Base-by-base conservation (phyloP, 2,113 vertebrate genomes). In the Clarias gariepinus region DNA sequence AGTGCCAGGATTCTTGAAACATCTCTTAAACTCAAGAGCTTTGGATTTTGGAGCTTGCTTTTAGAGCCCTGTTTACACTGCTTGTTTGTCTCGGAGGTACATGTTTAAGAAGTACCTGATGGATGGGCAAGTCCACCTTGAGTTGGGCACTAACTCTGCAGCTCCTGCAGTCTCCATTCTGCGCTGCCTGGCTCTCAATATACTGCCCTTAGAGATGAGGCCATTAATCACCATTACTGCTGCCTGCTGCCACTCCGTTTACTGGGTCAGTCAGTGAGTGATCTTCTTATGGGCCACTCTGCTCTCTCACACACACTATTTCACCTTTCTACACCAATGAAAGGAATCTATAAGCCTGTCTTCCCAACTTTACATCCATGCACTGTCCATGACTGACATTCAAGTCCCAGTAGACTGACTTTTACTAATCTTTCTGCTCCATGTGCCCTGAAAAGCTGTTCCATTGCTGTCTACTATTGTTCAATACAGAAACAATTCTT, bases 171-270 rank as follows among this genome's bases (percentile, higher is more conserved):
- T 89, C 77, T 90, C 87, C 84, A 81, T 87, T 69, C 84, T 85
- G 19, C 21, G 41, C 64, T 82, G 83, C 88, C 55, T 82, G 87
- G 88, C 81, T 87, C 81, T 88, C 86, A 89, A 92, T 87, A 85
- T 63, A 23, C 89, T 90, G 86, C 63, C 90, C 88, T 91, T 87
- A 90, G 78, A 85, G 86, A 82, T 74, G 78, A 85, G 85, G 63
- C 78, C 85, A 90, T 91, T 90, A 92, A 90, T 92, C 90, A 90
- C 81, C 81, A 89, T 91, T 92, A 91, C 86, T 85, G 81, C 78
- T 77, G 84, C 36, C 82, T 47, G 33, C 89, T 90, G 91, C 88
- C 88, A 91, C 74, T 83, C 84, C 82, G 74, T 85, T 84, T 76
- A 84, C 80, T 64, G 85, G 85, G 83, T 86, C 86, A 85, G 86